These are phyloP conservation scores for Solenodon paradoxus DNA, from an alignment of 2,113 vertebrate species.

Conservation along the genomic window DNA sequence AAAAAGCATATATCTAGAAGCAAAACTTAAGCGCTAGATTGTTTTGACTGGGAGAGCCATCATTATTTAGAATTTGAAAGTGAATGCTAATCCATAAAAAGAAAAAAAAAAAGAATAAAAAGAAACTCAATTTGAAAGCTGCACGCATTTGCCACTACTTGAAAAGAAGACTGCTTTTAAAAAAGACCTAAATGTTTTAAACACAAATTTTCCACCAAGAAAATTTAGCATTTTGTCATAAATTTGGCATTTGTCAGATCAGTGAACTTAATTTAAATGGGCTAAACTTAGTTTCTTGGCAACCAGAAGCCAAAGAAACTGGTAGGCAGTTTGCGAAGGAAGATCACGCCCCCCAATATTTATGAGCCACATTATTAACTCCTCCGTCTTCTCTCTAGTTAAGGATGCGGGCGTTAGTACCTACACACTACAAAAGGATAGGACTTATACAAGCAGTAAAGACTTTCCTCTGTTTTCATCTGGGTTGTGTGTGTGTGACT, in stretches of 20 bases:
- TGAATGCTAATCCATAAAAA: not conserved
- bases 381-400: not conserved
- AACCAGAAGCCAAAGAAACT: not conserved
- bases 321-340: not conserved
- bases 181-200: constrained; percentile 38
- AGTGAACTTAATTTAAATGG: constrained; percentile 51
- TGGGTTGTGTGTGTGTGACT: not conserved
- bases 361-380: constrained; percentile 31
- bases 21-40: constrained; percentile 10
- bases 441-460: not conserved
- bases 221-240: not conserved
- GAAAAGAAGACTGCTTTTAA: constrained; percentile 22
- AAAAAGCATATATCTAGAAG: not conserved
- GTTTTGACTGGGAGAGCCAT: not conserved
- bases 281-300: constrained; percentile 20
- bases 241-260: constrained; percentile 36
- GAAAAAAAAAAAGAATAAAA: not conserved
- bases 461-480: not conserved
- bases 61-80: constrained; percentile 11
- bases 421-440: constrained; percentile 7
- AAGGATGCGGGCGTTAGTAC: not conserved
- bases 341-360: constrained; percentile 50
- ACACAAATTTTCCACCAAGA: not conserved
- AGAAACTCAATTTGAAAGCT: not conserved
- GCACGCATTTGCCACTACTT: not conserved